Evolutionary conservation across 2,888 invertebrate species (phyloP).

Genomic region (Mylabris sibirica): DNA sequence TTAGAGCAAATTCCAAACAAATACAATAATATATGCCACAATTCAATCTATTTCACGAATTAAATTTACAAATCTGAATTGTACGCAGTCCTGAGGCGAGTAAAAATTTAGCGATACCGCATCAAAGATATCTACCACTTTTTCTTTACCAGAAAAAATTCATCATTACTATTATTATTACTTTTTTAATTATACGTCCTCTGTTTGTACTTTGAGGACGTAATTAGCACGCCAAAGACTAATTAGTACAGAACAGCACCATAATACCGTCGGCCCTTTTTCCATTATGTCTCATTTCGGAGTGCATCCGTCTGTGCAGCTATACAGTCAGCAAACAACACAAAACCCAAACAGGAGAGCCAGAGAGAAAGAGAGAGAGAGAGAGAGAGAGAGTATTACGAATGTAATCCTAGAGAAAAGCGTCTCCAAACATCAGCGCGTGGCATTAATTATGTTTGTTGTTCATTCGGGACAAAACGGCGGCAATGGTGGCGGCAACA

Average conservation of each 20-base stretch:
- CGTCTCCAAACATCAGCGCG: constrained; percentile 28
- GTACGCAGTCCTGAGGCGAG: too few relatives aligned
- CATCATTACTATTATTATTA: constrained; percentile 23
- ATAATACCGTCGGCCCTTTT: constrained; percentile 40
- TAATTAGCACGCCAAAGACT: constrained; percentile 53
- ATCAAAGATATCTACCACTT: not conserved
- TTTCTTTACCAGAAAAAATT: not conserved
- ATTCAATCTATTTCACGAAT: not conserved
- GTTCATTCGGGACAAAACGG: constrained; percentile 18
- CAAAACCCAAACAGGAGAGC: constrained; percentile 39
- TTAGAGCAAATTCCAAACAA: constrained; percentile 11
- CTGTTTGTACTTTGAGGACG: constrained; percentile 50
- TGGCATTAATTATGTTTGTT: constrained; percentile 33
- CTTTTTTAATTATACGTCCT: constrained; percentile 48
- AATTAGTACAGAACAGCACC: constrained; percentile 45
- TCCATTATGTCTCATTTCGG: constrained; percentile 39
- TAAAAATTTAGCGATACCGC: not conserved
- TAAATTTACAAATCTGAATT: not conserved
- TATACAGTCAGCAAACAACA: constrained; percentile 35
- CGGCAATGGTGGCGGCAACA: constrained; percentile 15
- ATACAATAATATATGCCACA: not conserved
- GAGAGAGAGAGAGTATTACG: constrained; percentile 27
- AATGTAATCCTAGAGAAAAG: constrained; percentile 37
- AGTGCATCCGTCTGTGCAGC: constrained; percentile 44
- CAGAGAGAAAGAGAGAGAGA: too few relatives aligned